phyloP scores from a whole-genome alignment of 2,888 invertebrate species.

The Drosophila multiciliata region DNA sequence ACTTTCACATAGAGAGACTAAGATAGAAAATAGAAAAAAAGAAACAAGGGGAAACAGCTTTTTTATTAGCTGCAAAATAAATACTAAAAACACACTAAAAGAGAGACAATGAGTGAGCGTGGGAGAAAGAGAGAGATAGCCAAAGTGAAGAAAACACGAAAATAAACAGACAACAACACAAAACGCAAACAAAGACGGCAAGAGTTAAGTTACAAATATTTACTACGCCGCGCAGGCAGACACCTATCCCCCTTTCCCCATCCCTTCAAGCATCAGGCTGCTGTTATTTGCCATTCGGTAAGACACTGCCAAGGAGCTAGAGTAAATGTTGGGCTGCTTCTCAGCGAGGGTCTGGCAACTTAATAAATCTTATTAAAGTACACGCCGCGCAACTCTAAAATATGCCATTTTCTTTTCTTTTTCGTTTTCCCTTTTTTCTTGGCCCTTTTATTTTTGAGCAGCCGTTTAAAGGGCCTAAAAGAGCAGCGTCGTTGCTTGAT shows the following conservation, averaged over 20 bases:
- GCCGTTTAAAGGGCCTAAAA: conserved; percentile 25
- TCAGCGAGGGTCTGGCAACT: conserved; percentile 52
- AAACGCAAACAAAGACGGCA: conserved; percentile 69
- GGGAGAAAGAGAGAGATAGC: not conserved
- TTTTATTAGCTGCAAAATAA: conserved; percentile 73
- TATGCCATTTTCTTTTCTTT: conserved; percentile 51
- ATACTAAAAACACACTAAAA: conserved; percentile 35
- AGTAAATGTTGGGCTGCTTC: conserved; percentile 52
- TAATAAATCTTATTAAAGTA: conserved; percentile 79
- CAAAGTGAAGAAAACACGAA: conserved; percentile 46
- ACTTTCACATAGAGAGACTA: conserved; percentile 29
- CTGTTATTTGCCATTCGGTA: conserved; percentile 59
- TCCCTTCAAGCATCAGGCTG: conserved; percentile 1
- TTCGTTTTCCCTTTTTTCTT: conserved; percentile 5
- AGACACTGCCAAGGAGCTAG: conserved; percentile 53
- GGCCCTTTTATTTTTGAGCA: not conserved
- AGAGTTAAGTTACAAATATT: conserved; percentile 80
- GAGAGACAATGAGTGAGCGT: not conserved
- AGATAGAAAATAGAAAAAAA: conserved; percentile 15
- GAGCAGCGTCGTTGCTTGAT: conserved; percentile 10
- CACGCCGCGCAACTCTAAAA: conserved; percentile 60
- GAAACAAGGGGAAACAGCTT: conserved; percentile 59
- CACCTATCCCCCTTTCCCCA: not conserved
- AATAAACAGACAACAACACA: conserved; percentile 67
- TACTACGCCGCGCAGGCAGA: conserved; percentile 60